Base-by-base conservation (phyloP, 2,888 invertebrate species). In the Anodontia alba region DNA sequence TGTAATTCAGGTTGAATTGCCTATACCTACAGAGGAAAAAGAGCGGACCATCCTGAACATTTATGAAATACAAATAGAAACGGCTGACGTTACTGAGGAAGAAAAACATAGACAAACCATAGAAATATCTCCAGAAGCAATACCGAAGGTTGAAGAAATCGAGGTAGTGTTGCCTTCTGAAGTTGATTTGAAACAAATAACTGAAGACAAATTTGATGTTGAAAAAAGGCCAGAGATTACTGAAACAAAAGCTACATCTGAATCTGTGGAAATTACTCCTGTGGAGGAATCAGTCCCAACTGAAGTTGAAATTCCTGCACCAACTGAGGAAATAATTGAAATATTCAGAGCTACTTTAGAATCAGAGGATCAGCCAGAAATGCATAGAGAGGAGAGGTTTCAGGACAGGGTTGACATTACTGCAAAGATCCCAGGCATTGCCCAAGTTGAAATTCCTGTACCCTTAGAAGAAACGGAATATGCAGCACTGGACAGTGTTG, bases 401-500 rank as follows among this genome's bases (percentile, higher is more conserved):
- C 43, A 66, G 29, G 68, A 73, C 26, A 54, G 54, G 15, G 76
- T 74, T 51, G 81, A 85, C 46, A 54, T 54, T 54, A 26, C 54
- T 26, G 2, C 26, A 54, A 54, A 26, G 54, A 8, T 26, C 8
- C 26, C 54, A 54, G 5, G 51, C 51, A 10, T 46, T 73, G 46
- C 67, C 38, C 51, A 42, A 66, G 42, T 54, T 23, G 74, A 78
- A 74, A 36, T 73, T 26, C 36, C 49, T 68, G 33, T 69, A 42
- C 29, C 71, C 38, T 66, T 26, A 12, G 54, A 76, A 49, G 74
- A 62, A 31, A 26, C 66, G 38, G 54, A 20, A 23, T 68, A 2
- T 71, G 74, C 46, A 51, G 46, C 85, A 54, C 73, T 80, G 67
- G 87, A 89, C 57, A 62, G 86, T n/a, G 67, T 80, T 73, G 84